Percentiles rank a stretch among this genome's conserved stretches.
These are phyloP conservation scores for Lathronympha strigana DNA, from an alignment of 2,888 invertebrate species.

Conservation along the genomic window DNA sequence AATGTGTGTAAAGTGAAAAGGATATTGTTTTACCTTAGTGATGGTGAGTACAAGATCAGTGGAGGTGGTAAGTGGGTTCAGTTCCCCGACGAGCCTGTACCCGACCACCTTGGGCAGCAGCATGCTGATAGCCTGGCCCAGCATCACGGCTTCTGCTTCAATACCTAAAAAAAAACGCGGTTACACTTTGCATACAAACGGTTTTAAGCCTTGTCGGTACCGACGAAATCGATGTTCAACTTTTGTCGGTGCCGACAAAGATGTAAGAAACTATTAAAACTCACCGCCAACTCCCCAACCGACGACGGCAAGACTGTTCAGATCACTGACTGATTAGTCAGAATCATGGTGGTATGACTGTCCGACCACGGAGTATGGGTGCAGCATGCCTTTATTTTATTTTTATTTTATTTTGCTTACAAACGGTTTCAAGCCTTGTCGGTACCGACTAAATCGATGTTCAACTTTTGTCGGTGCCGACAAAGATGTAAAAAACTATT, in stretches of 20 bases:
- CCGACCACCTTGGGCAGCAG: constrained; percentile 98
- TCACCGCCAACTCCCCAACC: constrained; percentile 98
- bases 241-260: neutral
- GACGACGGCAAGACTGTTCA: constrained; percentile 96
- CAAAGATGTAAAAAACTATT: constrained; percentile 42
- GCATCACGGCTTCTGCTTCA: constrained; percentile 99
- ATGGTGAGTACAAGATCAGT: constrained; percentile 99
- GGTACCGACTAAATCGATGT: too few species aligned
- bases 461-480: neutral
- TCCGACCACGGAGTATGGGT: constrained; percentile 98
- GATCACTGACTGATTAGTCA: too few species aligned
- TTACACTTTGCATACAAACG: too few species aligned
- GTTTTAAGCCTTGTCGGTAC: too few species aligned
- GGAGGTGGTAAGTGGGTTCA: constrained; percentile 94
- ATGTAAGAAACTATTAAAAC: constrained; percentile 68
- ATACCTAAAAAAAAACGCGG: constrained; percentile 85
- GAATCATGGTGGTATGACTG: constrained; percentile 99
- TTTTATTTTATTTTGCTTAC: too few species aligned
- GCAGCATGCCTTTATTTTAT: constrained; percentile 84
- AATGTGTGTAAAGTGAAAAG: neutral
- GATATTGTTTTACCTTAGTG: constrained; percentile 89
- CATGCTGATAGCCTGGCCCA: constrained; percentile 99
- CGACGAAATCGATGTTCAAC: too few species aligned
- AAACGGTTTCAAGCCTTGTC: too few species aligned
- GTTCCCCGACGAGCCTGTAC: constrained; percentile 92